Evolutionary conservation across 2,797 vertebrate genomes (phyloP).

Genomic region (Pseudochirops corinnae): DNA sequence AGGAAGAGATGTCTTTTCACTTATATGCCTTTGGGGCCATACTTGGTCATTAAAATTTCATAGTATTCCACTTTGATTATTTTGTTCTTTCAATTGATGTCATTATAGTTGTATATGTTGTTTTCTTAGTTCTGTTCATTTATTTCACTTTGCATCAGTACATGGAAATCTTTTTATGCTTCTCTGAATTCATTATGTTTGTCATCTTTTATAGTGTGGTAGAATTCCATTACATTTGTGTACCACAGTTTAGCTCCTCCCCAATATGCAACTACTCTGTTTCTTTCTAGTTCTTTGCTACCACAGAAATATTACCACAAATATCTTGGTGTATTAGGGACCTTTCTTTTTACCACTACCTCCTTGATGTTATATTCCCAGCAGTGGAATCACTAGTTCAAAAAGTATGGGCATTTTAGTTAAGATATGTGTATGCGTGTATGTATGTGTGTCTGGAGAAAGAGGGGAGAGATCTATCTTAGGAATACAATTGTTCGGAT

Average conservation of each 20-base stretch:
- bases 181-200: background rate
- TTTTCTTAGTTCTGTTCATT: background rate
- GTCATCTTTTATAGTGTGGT: background rate
- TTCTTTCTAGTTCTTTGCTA: background rate
- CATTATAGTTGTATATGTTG: background rate
- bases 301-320: background rate
- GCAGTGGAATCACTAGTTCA: background rate
- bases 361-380: background rate
- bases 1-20: background rate
- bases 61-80: background rate
- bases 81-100: too few relatives aligned
- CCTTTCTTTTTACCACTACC: background rate
- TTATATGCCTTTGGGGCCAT: background rate
- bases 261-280: background rate
- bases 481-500: too few relatives aligned
- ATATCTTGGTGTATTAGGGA: background rate
- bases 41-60: background rate
- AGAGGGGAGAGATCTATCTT: background rate
- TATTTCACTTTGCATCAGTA: background rate
- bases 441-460: too few relatives aligned
- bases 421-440: background rate
- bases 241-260: background rate
- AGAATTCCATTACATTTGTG: background rate
- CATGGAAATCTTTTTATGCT: background rate
- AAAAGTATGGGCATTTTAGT: background rate